Conservation (phyloP, 2,888 invertebrate species). For the Drosophila ustulata region DNA sequence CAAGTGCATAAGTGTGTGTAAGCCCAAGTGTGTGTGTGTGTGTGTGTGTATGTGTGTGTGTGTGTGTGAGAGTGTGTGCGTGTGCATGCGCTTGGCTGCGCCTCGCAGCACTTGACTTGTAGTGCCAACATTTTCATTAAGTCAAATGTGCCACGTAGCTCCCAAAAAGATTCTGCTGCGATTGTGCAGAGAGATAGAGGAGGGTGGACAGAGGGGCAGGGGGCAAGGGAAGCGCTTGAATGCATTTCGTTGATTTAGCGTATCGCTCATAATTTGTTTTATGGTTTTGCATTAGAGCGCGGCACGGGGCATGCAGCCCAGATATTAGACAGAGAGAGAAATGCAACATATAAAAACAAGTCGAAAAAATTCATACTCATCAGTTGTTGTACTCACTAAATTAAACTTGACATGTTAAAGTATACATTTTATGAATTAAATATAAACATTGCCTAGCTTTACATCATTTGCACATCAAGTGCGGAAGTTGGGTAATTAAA, state of each 20-base stretch:
- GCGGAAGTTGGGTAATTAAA: too few relatives aligned
- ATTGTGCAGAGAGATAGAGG: constrained; percentile 8
- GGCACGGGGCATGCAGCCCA: constrained; percentile 18
- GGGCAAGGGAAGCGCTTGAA: constrained; percentile 44
- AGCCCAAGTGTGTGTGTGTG: background rate
- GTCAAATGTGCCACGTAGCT: constrained; percentile 73
- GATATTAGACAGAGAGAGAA: constrained; percentile 3
- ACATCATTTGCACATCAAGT: too few relatives aligned
- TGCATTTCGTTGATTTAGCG: constrained; percentile 79
- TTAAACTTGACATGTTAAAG: too few relatives aligned
- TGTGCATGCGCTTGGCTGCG: constrained; percentile 70
- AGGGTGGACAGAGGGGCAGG: too few relatives aligned
- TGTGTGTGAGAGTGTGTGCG: constrained; percentile 23
- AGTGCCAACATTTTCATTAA: constrained; percentile 84
- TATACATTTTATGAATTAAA: too few relatives aligned
- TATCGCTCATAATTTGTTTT: constrained; percentile 83
- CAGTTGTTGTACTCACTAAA: too few relatives aligned
- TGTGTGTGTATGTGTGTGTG: background rate
- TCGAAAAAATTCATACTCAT: too few relatives aligned
- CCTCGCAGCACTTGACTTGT: constrained; percentile 83
- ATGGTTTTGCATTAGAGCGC: constrained; percentile 79
- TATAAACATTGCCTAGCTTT: too few relatives aligned
- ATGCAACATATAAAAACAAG: background rate
- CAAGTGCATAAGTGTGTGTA: constrained; percentile 27
- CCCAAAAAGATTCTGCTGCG: constrained; percentile 47